Conservation (phyloP, 2,888 invertebrate genomes). For the Pandemis cinnamomeana region DNA sequence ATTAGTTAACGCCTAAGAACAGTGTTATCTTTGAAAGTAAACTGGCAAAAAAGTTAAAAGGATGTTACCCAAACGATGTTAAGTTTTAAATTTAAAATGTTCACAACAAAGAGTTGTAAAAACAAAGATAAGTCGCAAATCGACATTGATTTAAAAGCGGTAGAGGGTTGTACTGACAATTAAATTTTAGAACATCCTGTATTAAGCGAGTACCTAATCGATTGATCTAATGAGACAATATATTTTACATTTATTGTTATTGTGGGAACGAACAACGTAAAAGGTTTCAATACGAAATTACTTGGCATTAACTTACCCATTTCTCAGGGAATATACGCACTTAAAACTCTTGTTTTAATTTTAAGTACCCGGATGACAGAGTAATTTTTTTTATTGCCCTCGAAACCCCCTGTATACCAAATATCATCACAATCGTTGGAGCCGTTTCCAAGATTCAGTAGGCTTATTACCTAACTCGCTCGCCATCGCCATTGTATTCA, state of each 20-base stretch:
- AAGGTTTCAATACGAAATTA: neutral
- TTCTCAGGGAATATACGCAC: neutral
- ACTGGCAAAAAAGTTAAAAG: slow-evolving; percentile 10
- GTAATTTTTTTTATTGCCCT: no score
- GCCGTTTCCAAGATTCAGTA: no score
- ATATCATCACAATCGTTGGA: no score
- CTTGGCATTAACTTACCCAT: neutral
- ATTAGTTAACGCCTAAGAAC: slow-evolving; percentile 36
- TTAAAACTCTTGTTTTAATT: neutral
- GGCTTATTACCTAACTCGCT: no score
- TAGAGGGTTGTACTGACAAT: neutral
- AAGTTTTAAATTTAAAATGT: neutral
- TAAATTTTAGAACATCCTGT: neutral
- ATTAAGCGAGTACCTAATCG: neutral
- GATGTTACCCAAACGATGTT: neutral
- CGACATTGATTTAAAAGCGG: neutral
- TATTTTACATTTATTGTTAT: neutral
- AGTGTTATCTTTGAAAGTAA: slow-evolving; percentile 23
- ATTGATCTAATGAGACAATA: neutral
- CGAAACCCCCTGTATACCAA: no score
- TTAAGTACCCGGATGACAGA: no score
- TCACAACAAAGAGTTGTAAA: neutral
- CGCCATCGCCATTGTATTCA: no score
- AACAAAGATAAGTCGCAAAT: neutral
- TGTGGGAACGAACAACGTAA: neutral